These are phyloP conservation scores for Pantelozetes paolii DNA, from an alignment of 2,888 invertebrate genomes.

Conservation along the genomic window DNA sequence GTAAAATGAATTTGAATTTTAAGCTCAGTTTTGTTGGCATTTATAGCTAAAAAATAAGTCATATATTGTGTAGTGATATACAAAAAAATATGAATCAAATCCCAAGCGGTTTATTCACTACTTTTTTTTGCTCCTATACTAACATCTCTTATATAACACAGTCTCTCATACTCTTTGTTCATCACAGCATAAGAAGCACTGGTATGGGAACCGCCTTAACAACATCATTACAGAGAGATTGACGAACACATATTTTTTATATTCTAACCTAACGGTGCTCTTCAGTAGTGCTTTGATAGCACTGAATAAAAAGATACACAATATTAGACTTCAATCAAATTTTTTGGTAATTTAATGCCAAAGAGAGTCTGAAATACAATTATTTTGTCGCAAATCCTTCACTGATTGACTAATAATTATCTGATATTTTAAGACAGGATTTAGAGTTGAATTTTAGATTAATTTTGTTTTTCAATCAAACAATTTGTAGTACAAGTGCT, in stretches of 20 bases:
- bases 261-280: background rate
- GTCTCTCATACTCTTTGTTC: background rate
- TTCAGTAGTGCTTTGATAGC: too few relatives aligned
- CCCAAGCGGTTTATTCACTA: slow-evolving; percentile 14
- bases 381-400: too few relatives aligned
- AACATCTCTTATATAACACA: background rate
- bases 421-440: too few relatives aligned
- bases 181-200: background rate
- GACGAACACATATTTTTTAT: background rate
- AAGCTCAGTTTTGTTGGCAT: background rate
- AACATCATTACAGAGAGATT: slow-evolving; percentile 31
- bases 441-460: too few relatives aligned
- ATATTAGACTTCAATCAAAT: background rate
- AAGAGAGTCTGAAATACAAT: too few relatives aligned
- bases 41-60: background rate
- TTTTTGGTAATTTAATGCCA: too few relatives aligned
- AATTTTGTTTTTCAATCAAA: too few relatives aligned
- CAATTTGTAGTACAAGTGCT: too few relatives aligned
- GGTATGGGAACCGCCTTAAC: slow-evolving; percentile 32
- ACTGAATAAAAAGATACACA: slow-evolving; percentile 8
- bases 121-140: slow-evolving; percentile 24
- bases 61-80: background rate
- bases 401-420: too few relatives aligned
- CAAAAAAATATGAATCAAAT: slow-evolving; percentile 6
- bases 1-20: too few relatives aligned